Evolutionary conservation across 2,888 invertebrate genomes (phyloP), one percentile per base, ranked within the genome.

Genomic region (Pristionchus mayeri): DNA sequence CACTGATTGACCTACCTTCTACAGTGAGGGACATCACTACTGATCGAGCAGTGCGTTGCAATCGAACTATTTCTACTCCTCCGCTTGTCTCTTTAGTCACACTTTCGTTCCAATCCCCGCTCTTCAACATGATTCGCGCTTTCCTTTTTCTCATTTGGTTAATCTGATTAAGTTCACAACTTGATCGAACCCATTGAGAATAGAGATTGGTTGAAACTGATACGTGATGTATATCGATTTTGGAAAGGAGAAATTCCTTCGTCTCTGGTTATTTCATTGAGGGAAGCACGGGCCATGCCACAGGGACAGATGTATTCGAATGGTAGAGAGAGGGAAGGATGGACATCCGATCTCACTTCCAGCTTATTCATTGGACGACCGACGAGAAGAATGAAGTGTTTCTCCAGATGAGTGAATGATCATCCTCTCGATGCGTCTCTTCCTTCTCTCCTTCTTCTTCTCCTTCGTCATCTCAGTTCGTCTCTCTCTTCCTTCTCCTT

Each of bases 141-240:
- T 63, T 63, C 63, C 4, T 44, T 63, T 63, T 63, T 34, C 34
- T 34, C 63, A 63, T 63, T 63, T 63, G 63, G 30, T 34, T 63
- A 63, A 63, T 63, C 63, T 63, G 63, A 63, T 63, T 63, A 63
- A 13, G 34, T 11, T 34, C 34, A 34, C 13, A 6, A 63, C 16
- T 63, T 63, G 34, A n/a, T 24, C 6, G 18, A 63, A 11, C 34
- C 13, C 34, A 16, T 30, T 11, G 34, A 63, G 30, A 63, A 34
- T 63, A 18, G 63, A 63, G 13, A n/a, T n/a, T 60, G 13, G 3
- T 27, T 60, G 57, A 3, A 6, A 52, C 52, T 24, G 1, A 54
- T 21, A 21, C 21, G 52, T 52, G 18, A 52, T 0, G 16, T 52
- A n/a, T 21, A 11, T 3, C 18, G 18, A 52, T 21, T 52, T 52